Evolutionary conservation across 2,888 invertebrate genomes (phyloP), one percentile per base, ranked within the genome.

Genomic region (Ichneumon xanthorius): DNA sequence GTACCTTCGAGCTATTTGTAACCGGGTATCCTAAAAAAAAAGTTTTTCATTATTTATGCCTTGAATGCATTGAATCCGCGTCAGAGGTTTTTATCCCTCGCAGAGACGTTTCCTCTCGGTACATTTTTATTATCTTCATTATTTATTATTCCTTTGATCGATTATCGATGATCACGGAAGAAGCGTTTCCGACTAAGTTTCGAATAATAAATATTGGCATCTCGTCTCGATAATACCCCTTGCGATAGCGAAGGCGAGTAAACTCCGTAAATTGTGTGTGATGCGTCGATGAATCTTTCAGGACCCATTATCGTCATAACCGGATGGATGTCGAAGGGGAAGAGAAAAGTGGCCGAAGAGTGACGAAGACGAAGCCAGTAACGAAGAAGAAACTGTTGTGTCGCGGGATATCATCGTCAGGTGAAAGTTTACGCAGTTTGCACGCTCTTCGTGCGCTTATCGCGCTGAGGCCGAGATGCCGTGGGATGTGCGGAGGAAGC

Each of bases 281-380:
- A 16, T 58, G 77, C 4, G 4, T 45, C 16, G 55, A 67, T n/a
- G 26, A 33, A 61, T 50, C 61, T 61, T 61, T 37, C 48, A 37
- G 40, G 19, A 16, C 14, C 33, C 78, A 68, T 77, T 48, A 58
- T 70, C 61, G 33, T 70, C 48, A 71, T 79, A 33, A 61, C 58
- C 14, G 70, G 55, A 70, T 40, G 45, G 45, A 78, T 61, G 26
- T 1, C 22, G 58, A 48, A 48, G n/a, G 37, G 22, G 33, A 22
- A 77, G 55, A 53, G 65, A 9, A 67, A n/a, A 50, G 30, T 63
- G 9, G 26, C 19, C 2, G 11, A 19, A 26, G 26, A 30, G 61
- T 2, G 37, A 33, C 45, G 61, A 33, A 33, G 40, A 33, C 14
- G 9, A 16, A 78, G 40, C 72, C 14, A 4, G 73, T 16, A 58